Base-by-base conservation (phyloP, 1,140 invertebrate species). In the Nasonia vitripennis region DNA sequence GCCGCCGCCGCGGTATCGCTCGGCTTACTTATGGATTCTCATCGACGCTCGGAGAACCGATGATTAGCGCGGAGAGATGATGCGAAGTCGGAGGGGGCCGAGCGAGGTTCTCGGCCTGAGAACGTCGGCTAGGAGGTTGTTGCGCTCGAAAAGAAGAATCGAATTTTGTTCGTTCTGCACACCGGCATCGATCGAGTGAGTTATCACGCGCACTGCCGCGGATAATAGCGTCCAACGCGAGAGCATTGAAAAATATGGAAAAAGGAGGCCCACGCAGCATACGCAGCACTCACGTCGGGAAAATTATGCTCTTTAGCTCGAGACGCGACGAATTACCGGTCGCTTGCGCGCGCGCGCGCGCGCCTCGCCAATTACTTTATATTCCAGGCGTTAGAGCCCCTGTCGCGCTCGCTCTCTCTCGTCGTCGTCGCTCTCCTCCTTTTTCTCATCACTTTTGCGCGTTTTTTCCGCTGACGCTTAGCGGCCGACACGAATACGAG, bases 1-100 rank as follows among this genome's bases (percentile, higher is more conserved):
- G 12, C 20, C 73, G 51, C 20, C 73, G 51, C 31, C 82, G 55
- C 37, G 77, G 34, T 78, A 84, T 79, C 17, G 75, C 20, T 79
- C 48, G 45, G 68, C 48, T 80, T 80, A 80, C 68, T 84, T 67
- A 74, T 27, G n/a, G 67, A 27, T 70, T 41, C 83, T 84, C 83
- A 73, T 84, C 75, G 75, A 84, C 41, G 75, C n/a, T 27, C 41
- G 67, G 37, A 31, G 41, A 55, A 51, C 77, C 78, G 20, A 48
- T 84, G 83, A 84, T 84, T 84, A 84, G 83, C 6, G 70, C 70
- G 23, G 14, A 51, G 17, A 27, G 27, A 27, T 27, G 27, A 27
- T 27, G 27, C 27, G 27, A 27, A 27, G 71, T 74, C 27, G 10
- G 27, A 3, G 10, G 70, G 7, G 70, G 7, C 70, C 27, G 1